Percentiles rank a stretch among this genome's conserved stretches.
Evolutionary conservation across 2,888 invertebrate genomes (phyloP).

Genomic region (Diplazon laetatorius): DNA sequence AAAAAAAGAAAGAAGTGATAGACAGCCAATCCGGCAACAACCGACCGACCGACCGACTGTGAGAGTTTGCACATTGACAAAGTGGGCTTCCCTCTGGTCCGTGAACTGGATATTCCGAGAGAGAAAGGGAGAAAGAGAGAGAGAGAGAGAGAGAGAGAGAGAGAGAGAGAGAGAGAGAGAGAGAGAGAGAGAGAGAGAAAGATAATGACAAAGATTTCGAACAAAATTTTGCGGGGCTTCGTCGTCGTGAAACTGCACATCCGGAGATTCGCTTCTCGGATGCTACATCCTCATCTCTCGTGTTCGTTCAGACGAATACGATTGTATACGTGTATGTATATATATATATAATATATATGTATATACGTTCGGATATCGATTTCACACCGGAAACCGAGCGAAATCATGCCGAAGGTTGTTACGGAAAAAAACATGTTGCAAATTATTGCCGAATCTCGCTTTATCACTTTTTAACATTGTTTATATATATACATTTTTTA

Average conservation of each 20-base stretch:
- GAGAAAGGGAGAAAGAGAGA: no score
- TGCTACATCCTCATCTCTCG: slow-evolving; percentile 6
- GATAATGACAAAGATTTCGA: no score
- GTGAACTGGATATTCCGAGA: slow-evolving; percentile 48
- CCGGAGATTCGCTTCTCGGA: slow-evolving; percentile 33
- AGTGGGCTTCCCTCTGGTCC: slow-evolving; percentile 57
- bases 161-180: no score
- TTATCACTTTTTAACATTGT: no score
- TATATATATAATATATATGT: no score
- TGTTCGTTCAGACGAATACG: background rate
- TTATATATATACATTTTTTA: no score
- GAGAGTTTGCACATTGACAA: slow-evolving; percentile 56
- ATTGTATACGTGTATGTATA: background rate
- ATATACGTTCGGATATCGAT: background rate
- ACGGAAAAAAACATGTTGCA: background rate
- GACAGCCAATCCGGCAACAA: slow-evolving; percentile 32
- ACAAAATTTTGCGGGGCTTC: slow-evolving; percentile 55
- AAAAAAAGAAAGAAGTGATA: slow-evolving; percentile 27
- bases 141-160: no score
- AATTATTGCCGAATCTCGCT: no score
- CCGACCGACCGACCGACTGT: slow-evolving; percentile 45
- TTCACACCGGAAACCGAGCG: background rate
- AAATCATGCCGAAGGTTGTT: background rate
- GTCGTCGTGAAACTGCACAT: slow-evolving; percentile 19
- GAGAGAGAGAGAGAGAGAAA: no score